These are phyloP conservation scores for Endotricha flammealis DNA, from an alignment of 2,888 invertebrate species.

Conservation along the genomic window DNA sequence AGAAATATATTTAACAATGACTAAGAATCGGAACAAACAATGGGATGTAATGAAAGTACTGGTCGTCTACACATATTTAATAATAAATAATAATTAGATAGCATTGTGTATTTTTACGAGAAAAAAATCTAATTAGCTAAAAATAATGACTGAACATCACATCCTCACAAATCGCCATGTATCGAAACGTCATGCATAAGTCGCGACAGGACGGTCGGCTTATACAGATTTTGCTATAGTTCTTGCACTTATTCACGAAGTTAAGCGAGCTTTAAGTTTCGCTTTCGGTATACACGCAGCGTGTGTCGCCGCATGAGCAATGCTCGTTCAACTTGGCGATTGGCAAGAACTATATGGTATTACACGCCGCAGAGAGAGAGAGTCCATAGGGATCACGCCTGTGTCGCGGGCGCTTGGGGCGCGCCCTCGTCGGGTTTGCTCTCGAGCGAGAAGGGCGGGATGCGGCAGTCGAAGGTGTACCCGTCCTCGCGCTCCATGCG, in stretches of 20 bases:
- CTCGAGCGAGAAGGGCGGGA: constrained; percentile 97
- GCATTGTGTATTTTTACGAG: constrained; percentile 15
- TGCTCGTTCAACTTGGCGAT: too few species aligned
- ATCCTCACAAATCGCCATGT: constrained; percentile 18
- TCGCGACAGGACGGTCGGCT: too few species aligned
- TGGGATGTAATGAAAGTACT: constrained; percentile 30
- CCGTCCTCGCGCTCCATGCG: constrained; percentile 98
- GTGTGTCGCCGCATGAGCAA: too few species aligned
- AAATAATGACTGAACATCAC: constrained; percentile 35
- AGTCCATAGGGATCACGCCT: constrained; percentile 46
- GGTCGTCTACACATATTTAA: constrained; percentile 23
- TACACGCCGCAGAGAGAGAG: too few species aligned
- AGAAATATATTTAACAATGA: constrained; percentile 48
- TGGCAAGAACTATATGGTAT: too few species aligned
- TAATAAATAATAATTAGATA: constrained; percentile 36
- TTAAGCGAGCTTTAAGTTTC: too few species aligned
- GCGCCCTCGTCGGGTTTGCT: constrained; percentile 87
- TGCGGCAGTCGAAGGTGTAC: constrained; percentile 96
- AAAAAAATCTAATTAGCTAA: constrained; percentile 18
- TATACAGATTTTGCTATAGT: too few species aligned
- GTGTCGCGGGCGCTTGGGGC: constrained; percentile 55
- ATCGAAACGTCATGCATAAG: not conserved
- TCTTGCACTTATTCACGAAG: too few species aligned
- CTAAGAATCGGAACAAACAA: constrained; percentile 43
- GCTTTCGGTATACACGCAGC: not conserved